These are phyloP conservation scores for Ptychoptera albimana DNA, from an alignment of 2,888 invertebrate genomes.

Conservation along the genomic window DNA sequence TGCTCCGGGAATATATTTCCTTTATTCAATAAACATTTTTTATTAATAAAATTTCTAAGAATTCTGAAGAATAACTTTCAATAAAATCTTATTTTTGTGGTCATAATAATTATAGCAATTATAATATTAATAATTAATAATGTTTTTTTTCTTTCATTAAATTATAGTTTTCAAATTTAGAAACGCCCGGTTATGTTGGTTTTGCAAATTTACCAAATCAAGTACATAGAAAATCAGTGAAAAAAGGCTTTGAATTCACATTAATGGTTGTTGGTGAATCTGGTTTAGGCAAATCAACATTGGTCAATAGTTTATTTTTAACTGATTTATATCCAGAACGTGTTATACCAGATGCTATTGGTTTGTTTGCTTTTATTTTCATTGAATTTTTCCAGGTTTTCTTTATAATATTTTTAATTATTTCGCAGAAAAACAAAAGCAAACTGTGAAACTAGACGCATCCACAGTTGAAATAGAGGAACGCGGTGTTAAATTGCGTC, in stretches of 20 bases:
- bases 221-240: constrained; percentile 92
- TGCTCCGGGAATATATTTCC: too few relatives aligned
- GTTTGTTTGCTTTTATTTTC: constrained; percentile 33
- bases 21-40: too few relatives aligned
- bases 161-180: constrained; percentile 62
- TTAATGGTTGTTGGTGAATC: constrained; percentile 90
- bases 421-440: constrained; percentile 65
- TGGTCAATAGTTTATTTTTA: constrained; percentile 87
- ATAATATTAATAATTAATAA: too few relatives aligned
- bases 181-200: constrained; percentile 66
- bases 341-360: constrained; percentile 72
- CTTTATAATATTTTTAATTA: neutral
- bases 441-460: constrained; percentile 86
- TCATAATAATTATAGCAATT: too few relatives aligned
- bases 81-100: too few relatives aligned
- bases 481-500: constrained; percentile 77
- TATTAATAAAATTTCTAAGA: too few relatives aligned
- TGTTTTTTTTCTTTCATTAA: neutral
- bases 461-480: constrained; percentile 96
- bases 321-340: constrained; percentile 92
- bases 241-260: constrained; percentile 95
- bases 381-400: neutral
- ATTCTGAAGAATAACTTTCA: too few relatives aligned
- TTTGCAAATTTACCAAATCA: constrained; percentile 87
- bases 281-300: constrained; percentile 87